Evolutionary conservation across 1,140 invertebrate genomes (phyloP), one percentile per base, ranked within the genome.

Genomic region (Papilio polytes): DNA sequence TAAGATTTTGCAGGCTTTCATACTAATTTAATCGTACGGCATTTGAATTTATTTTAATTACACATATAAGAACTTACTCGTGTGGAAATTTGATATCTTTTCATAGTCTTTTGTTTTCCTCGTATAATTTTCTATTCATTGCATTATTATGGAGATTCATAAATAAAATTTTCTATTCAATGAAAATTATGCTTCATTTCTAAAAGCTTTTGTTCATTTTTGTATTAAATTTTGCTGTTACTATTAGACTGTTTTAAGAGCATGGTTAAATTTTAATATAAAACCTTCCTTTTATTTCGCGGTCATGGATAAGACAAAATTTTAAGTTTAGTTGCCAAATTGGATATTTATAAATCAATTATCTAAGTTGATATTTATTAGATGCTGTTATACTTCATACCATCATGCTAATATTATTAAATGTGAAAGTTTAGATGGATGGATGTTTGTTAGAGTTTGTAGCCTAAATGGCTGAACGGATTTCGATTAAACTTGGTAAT

Each of bases 41-140:
- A 36, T 78, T 78, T 78, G 76, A 63, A 46, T 59, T 78, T 78
- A 78, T 78, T 78, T 78, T 78, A 78, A 78, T 78, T 78, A 59
- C 20, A 31, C 46, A 53, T 53, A 70, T 76, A 56, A 7, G 31
- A 76, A 76, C 22, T 51, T 76, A 48, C 56, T 76, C 74, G 22
- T 76, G 63, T 70, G 63, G 63, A 70, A 70, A 70, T 70, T 70
- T 53, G 9, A 76, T 76, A 76, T 76, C 48, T 31, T 51, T 22
- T 76, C 22, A 76, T 26, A 20, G 74, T 18, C 44, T 7, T 76
- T 48, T 53, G 46, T 53, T 76, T 76, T 53, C 22, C 44, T 76
- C 48, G n/a, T 76, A 51, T 51, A 51, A 76, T 51, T 76, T 76
- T 76, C 74, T 46, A 51, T 76, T 76, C 63, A 70, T 70, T 70